Evolutionary conservation across 2,888 invertebrate species (phyloP), one percentile per base, ranked within the genome.

Genomic region (Parthenolecanium corni): DNA sequence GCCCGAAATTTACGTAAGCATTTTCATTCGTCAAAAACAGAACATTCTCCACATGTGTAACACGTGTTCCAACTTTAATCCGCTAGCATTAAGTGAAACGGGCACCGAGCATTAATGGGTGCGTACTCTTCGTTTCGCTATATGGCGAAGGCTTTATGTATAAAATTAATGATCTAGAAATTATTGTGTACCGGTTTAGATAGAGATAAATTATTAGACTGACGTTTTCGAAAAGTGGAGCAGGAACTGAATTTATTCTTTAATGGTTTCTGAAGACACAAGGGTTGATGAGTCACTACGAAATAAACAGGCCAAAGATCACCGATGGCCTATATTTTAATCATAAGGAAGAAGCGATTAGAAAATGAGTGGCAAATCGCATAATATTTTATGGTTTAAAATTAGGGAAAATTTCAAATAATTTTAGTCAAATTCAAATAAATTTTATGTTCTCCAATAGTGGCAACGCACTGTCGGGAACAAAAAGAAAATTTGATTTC

Each of bases 141-240:
- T n/a, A n/a, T n/a, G n/a, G 57, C 57, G 57, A 24, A 16, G 57
- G 46, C 57, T 57, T n/a, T 57, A 57, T 57, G 57, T 44, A 24
- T 46, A 57, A 46, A 57, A 57, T 57, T 57, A 57, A 57, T 57
- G 57, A 57, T 57, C 57, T 57, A 57, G 57, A 57, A 57, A 57
- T 57, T 57, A 57, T 57, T 57, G 57, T 57, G 44, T 31, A 31
- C 57, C 57, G 25, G 57, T 57, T 57, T 57, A 57, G 46, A 57
- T 57, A 57, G 46, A 57, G 57, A 57, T 57, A 57, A 57, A 57
- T 57, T 46, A 57, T 57, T 57, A 24, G 20, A 57, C 12, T 57
- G 57, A 46, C 57, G 20, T 57, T 46, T 44, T 25, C n/a, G n/a
- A 21, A 24, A 46, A 31, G 9, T 31, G 31, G 46, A 57, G 25